Evolutionary conservation across 2,888 invertebrate genomes (phyloP), one percentile per base, ranked within the genome.

Genomic region (Drosophila nr. medialis): DNA sequence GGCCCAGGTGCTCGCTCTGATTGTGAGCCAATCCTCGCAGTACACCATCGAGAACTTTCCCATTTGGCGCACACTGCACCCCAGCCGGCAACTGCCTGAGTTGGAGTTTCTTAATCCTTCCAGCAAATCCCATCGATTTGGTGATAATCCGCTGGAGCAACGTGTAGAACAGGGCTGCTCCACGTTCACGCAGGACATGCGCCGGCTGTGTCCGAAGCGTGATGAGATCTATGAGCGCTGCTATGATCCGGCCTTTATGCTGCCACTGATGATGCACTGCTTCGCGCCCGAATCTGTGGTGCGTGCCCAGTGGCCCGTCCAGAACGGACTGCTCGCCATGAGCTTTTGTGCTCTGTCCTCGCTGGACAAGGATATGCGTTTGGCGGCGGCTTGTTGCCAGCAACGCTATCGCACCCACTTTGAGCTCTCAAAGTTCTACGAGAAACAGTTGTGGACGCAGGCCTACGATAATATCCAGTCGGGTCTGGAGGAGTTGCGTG

Each of bases 201-300:
- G 93, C 36, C 92, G 92, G 3, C 54, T 92, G 29, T 93, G 91
- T 42, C 92, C 92, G 13, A 91, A 91, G 53, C 89, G 91, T 4
- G 81, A 90, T 0, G 80, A 83, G 18, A 54, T 91, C 27, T 89
- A 87, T 60, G 91, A 93, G 50, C 92, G 94, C 5, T 93, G 96
- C 60, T 98, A 98, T 85, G 98, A 98, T 93, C 96, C 98, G 2
- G 94, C 95, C 32, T 98, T 98, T 91, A 93, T 97, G 78, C 94
- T 98, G 62, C 96, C 97, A 0, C 91, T 98, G 13, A 94, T 98
- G 91, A 95, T 95, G 74, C 95, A 96, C 88, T 93, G 97, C 51
- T 93, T 98, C 73, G 95, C 96, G 0, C 96, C 97, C 6, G 96
- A 96, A 77, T 95, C 96, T 49, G 94, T 95, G 58, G 95, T 97